Base-by-base conservation (phyloP, 2,113 vertebrate species). In the Tylochromis polylepis region DNA sequence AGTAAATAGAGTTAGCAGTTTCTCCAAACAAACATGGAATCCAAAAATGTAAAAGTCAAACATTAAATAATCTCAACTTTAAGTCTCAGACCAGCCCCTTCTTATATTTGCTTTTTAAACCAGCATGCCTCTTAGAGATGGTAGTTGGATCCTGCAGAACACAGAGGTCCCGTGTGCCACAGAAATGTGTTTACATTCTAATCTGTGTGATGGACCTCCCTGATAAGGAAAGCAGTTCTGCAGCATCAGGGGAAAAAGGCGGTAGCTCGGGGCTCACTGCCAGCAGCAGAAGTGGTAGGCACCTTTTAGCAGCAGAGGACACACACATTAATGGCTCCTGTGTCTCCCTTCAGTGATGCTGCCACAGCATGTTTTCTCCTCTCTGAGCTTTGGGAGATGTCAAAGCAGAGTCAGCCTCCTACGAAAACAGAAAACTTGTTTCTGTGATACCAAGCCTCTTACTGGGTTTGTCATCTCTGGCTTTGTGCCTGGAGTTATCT, bases 141-240 rank as follows among this genome's bases (percentile, higher is more conserved):
- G 85, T 51, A 86, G 88, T 80, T 46, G 46, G 56, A 67, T 87
- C 55, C n/a, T 62, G 65, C 83, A 53, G 27, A 81, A 78, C 56
- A 85, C 72, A 83, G 79, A 88, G 85, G 22, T 65, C 60, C 81
- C 24, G 31, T 57, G 34, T 82, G 60, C 59, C 67, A 58, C 84
- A 16, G 77, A n/a, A 11, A 14, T 82, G 75, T 93, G 92, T 94
- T 93, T 92, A 90, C 92, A 93, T 94, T 94, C 82, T 91, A 84
- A 94, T 94, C 89, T 89, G 77, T 77, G 72, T 82, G 93, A 95
- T 95, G 93, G 83, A 78, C 58, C 78, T 86, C 43, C 41, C 72
- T 85, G 92, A 95, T 94, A 94, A 93, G 70, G 46, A 85, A 22
- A 88, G 89, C 81, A 85, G 65, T 89, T 90, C 85, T 91, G 88